Evolutionary conservation across 2,797 vertebrate genomes (phyloP), one percentile per base, ranked within the genome.

Genomic region (Myoxocephalus aenaeus): DNA sequence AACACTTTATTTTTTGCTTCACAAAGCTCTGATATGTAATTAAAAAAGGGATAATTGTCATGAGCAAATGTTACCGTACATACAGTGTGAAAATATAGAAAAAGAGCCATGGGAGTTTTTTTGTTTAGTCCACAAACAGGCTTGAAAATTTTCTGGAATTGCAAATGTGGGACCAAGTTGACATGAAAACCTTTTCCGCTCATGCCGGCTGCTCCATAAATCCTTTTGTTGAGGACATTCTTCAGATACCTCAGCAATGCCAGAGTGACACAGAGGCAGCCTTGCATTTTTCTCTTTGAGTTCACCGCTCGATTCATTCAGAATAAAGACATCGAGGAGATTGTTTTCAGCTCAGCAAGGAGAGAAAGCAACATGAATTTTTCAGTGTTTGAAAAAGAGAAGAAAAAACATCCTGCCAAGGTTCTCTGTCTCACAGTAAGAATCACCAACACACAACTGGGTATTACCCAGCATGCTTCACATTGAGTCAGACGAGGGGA

Each of bases 141-240:
- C n/a, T 70, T n/a, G 29, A 65, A 64, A 87, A 59, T 29, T 5
- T 22, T 83, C 10, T 80, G 36, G 27, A 50, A 79, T 84, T 29
- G 75, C 13, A 44, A 88, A 91, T 70, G 84, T 89, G 93, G 92
- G 90, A 91, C 92, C 92, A 65, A 50, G 80, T 85, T 89, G 70
- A 80, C 82, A 61, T 77, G 58, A 76, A 75, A 76, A 32, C 29
- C 27, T 65, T 65, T 77, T 87, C 77, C 40, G 75, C 73, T 40
- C 38, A 34, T 48, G 40, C 73, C 53, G 3, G 50, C 57, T 38
- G 66, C 86, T 82, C 80, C 87, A 83, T 70, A 61, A 67, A 63
- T 58, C 36, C 29, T 66, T 81, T 72, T 48, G 62, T 75, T 61
- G 67, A 86, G 61, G 86, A 73, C 74, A 20, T 18, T 58, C 80